Conservation (phyloP, 2,113 vertebrate species). For the Anser cygnoides region DNA sequence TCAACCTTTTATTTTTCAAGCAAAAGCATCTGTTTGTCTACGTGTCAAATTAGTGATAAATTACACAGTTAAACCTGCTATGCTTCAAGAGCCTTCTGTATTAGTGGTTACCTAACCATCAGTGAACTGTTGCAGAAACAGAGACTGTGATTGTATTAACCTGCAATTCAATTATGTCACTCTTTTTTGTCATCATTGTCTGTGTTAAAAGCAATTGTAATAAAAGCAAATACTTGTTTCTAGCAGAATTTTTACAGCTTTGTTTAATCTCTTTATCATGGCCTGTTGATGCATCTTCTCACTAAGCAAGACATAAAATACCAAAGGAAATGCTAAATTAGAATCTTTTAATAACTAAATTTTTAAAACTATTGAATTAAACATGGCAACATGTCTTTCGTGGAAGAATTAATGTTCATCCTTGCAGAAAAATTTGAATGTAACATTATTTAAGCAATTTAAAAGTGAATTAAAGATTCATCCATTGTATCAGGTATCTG, state of each 20-base stretch:
- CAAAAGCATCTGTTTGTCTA: not conserved
- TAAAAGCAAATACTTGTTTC: not conserved
- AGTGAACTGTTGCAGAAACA: not conserved
- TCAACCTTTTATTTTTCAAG: not conserved
- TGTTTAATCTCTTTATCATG: not conserved
- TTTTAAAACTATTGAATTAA: slow-evolving; percentile 69
- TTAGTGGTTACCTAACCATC: not conserved
- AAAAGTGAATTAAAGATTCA: slow-evolving; percentile 64
- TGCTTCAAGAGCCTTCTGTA: not conserved
- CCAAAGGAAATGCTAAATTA: slow-evolving; percentile 38
- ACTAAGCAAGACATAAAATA: slow-evolving; percentile 18
- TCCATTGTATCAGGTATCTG: slow-evolving; percentile 57
- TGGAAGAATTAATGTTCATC: slow-evolving; percentile 53
- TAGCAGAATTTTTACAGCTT: slow-evolving; percentile 11
- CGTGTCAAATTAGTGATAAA: not conserved
- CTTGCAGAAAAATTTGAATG: slow-evolving; percentile 54
- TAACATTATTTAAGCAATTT: slow-evolving; percentile 64
- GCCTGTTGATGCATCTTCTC: not conserved
- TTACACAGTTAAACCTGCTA: not conserved
- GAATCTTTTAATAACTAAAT: slow-evolving; percentile 32
- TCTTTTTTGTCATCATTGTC: not conserved
- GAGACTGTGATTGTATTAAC: not conserved
- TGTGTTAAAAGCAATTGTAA: not conserved
- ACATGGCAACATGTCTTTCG: slow-evolving; percentile 47
- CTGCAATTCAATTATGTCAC: not conserved